A percentile compares a stretch with the other conserved stretches of the same genome.
Evolutionary conservation across 2,888 invertebrate species (phyloP).

Genomic region (Helobdella robusta): DNA sequence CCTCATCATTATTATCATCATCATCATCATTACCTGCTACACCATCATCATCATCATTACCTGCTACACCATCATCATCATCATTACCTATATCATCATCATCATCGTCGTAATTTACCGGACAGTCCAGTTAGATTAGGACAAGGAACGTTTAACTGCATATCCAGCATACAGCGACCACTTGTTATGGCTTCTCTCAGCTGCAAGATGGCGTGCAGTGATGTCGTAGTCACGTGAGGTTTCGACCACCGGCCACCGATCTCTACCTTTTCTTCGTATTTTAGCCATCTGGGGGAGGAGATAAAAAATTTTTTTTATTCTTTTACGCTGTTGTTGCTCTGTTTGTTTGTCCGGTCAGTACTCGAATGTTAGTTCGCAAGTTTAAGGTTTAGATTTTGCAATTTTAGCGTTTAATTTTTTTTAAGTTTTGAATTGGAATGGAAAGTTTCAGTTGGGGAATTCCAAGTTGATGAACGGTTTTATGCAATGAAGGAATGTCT

Average conservation of each 20-base stretch:
- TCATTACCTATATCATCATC: neutral
- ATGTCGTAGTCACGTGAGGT: constrained; percentile 79
- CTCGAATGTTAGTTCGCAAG: too few species aligned
- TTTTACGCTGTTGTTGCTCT: too few species aligned
- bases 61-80: neutral
- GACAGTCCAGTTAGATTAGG: neutral
- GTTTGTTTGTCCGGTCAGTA: too few species aligned
- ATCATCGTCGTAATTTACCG: neutral
- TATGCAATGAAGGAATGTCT: too few species aligned
- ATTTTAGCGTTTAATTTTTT: too few species aligned
- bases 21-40: neutral
- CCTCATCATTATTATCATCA: neutral
- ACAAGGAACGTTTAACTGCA: constrained; percentile 27
- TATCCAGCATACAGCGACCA: constrained; percentile 54
- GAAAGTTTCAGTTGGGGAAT: too few species aligned
- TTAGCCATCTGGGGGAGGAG: constrained; percentile 49
- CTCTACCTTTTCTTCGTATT: constrained; percentile 71
- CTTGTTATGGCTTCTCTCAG: constrained; percentile 71
- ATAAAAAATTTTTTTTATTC: too few species aligned
- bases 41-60: neutral
- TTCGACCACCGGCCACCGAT: constrained; percentile 98
- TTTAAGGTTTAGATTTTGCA: too few species aligned
- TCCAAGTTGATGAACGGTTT: too few species aligned
- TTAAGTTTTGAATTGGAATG: too few species aligned
- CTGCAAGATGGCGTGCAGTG: constrained; percentile 90